phyloP scores from a whole-genome alignment of 2,797 vertebrate species.

The Gouania willdenowi region DNA sequence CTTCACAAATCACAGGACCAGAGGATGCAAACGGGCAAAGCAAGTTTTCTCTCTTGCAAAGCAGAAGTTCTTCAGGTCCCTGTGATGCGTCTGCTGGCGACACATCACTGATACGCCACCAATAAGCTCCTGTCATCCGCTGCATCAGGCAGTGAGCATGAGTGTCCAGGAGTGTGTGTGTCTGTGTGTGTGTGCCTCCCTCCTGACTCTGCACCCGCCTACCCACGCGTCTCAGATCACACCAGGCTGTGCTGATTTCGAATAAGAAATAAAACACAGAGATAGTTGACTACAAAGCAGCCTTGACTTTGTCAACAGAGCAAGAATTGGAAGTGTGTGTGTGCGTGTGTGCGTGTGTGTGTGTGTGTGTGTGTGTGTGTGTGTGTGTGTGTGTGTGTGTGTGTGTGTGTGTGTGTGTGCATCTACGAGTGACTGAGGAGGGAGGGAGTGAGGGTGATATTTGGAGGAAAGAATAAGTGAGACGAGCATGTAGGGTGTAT shows the following conservation, averaged over 20 bases:
- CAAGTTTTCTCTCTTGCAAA: conserved; percentile 15
- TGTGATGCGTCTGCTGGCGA: conserved; percentile 33
- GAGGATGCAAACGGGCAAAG: conserved; percentile 16
- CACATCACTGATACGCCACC: conserved; percentile 44
- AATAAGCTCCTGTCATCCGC: conserved; percentile 34
- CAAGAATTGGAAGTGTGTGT: no score
- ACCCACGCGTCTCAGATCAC: conserved; percentile 44
- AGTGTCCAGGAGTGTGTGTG: conserved; percentile 25
- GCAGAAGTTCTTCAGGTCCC: conserved; percentile 31
- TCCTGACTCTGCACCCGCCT: conserved; percentile 24
- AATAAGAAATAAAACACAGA: conserved; percentile 70
- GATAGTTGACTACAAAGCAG: conserved; percentile 61
- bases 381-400: no score
- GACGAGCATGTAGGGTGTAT: conserved; percentile 26
- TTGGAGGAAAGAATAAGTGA: conserved; percentile 41
- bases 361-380: no score
- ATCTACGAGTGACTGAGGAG: conserved; percentile 21
- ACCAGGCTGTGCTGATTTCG: conserved; percentile 55
- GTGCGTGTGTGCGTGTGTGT: no score
- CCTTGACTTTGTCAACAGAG: conserved; percentile 72
- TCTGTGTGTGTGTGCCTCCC: conserved; percentile 14
- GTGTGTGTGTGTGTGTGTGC: no score
- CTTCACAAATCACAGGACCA: conserved; percentile 20
- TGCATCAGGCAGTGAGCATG: conserved; percentile 28
- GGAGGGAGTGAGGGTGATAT: conserved; percentile 24